A percentile compares a stretch with the other conserved stretches of the same genome.
These are phyloP conservation scores for Corythoichthys intestinalis DNA, from an alignment of 2,113 vertebrate species.

Conservation along the genomic window DNA sequence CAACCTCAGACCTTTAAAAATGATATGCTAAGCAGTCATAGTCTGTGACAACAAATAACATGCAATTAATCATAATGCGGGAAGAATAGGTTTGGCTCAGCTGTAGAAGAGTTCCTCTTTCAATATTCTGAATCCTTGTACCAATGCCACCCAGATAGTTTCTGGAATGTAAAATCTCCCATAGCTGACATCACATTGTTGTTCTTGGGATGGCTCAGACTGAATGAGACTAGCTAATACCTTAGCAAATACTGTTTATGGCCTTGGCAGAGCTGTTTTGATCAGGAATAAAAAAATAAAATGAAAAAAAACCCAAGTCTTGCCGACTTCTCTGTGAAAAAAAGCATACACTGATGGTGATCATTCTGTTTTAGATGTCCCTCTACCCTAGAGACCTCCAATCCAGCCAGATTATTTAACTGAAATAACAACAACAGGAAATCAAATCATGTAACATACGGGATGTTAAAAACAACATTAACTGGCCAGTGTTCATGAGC, in stretches of 20 bases:
- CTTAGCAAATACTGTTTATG: background rate
- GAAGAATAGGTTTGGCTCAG: too few relatives aligned
- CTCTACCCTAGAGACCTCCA: constrained; percentile 30
- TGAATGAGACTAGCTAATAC: background rate
- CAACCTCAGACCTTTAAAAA: too few relatives aligned
- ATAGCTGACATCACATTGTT: background rate
- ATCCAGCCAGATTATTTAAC: constrained; percentile 64
- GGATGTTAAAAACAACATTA: constrained; percentile 68
- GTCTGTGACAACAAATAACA: too few relatives aligned
- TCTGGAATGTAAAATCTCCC: background rate
- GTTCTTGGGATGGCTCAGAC: background rate
- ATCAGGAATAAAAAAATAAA: constrained; percentile 32
- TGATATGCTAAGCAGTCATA: too few relatives aligned
- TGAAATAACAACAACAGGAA: constrained; percentile 72
- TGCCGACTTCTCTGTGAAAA: constrained; percentile 21
- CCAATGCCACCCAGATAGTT: background rate
- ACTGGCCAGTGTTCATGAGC: constrained; percentile 62
- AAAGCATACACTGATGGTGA: constrained; percentile 43
- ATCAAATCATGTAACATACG: constrained; percentile 72
- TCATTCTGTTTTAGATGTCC: background rate
- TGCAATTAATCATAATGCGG: too few relatives aligned
- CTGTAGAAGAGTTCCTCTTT: background rate
- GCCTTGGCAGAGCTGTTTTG: constrained; percentile 1
- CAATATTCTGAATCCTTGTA: background rate
- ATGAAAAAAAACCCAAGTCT: background rate